These are phyloP conservation scores for Coreoperca whiteheadi DNA, from an alignment of 2,113 vertebrate species.

Conservation along the genomic window DNA sequence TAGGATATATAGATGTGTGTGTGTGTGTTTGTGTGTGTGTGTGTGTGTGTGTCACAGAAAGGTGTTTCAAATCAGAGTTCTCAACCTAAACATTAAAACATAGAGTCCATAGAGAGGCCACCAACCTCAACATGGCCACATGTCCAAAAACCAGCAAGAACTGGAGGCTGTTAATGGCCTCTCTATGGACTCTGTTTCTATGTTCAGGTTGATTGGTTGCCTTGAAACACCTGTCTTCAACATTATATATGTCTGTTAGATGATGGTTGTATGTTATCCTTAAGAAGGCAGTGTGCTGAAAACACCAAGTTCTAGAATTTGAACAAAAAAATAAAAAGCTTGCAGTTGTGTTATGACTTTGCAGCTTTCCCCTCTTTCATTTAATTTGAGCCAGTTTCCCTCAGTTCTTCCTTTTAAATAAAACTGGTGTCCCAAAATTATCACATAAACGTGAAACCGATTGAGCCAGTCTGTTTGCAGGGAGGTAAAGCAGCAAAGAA, in stretches of 20 bases:
- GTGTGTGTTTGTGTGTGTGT: no score
- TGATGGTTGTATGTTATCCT: neutral
- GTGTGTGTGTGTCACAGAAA: no score
- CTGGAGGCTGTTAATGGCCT: neutral
- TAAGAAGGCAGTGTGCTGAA: neutral
- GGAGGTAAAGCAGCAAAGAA: neutral
- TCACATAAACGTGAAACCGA: neutral
- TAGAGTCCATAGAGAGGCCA: neutral
- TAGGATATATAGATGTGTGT: no score
- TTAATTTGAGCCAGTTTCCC: neutral
- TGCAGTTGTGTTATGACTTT: neutral
- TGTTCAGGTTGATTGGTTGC: neutral
- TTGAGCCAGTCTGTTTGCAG: neutral
- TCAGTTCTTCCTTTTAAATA: neutral
- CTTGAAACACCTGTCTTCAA: neutral
- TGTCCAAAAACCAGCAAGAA: neutral
- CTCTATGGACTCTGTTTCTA: constrained; percentile 1
- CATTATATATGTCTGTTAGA: neutral
- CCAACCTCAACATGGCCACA: neutral
- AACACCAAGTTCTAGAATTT: neutral
- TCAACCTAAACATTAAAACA: neutral
- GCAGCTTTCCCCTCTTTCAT: neutral
- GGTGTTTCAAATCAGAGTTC: no score
- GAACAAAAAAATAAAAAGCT: neutral
- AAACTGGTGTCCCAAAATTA: neutral